Evolutionary conservation across 2,797 vertebrate genomes (phyloP).

Genomic region (Sphenopsis melanotis): DNA sequence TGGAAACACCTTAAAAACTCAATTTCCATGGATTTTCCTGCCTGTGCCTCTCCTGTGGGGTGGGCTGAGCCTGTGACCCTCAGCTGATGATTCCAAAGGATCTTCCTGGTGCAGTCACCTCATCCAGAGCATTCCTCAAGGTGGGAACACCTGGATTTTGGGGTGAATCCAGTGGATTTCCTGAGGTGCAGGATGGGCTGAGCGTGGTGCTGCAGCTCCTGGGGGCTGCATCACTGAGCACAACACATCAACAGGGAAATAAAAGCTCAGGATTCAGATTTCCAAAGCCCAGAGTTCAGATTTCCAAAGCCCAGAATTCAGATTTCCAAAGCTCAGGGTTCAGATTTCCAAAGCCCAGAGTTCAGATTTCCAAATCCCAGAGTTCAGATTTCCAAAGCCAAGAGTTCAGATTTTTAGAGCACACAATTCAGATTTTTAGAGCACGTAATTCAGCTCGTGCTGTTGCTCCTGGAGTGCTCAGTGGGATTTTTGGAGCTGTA

Average conservation of each 20-base stretch:
- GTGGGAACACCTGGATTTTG: background rate
- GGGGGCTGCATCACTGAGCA: background rate
- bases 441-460: background rate
- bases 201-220: background rate
- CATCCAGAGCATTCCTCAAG: rapidly evolving
- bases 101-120: rapidly evolving
- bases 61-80: background rate
- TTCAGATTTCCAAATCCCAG: no score
- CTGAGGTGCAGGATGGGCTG: background rate
- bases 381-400: no score
- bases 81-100: background rate
- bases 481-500: background rate
- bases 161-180: background rate
- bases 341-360: no score
- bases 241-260: no score
- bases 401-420: no score
- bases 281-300: no score
- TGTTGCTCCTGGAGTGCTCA: rapidly evolving
- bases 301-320: no score
- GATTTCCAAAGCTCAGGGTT: rapidly evolving
- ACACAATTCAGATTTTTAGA: no score
- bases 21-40: rapidly evolving
- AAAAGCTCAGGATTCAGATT: no score
- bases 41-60: background rate
- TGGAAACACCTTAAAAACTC: background rate